A percentile compares a stretch with the other conserved stretches of the same genome.
phyloP scores from a whole-genome alignment of 2,113 vertebrate genomes.

The Ibidorhyncha struthersii region DNA sequence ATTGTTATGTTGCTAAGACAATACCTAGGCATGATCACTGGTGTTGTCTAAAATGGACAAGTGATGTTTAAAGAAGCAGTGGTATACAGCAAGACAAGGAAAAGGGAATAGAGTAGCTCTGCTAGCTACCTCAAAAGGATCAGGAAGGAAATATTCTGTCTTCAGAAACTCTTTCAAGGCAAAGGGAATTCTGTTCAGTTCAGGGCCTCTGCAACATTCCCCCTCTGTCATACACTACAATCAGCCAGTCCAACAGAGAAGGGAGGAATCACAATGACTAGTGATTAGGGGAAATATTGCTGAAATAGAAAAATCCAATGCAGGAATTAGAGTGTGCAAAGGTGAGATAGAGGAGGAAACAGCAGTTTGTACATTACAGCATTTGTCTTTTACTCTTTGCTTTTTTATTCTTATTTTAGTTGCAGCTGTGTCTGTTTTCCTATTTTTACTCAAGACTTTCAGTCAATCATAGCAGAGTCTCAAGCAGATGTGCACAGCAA shows the following conservation, averaged over 20 bases:
- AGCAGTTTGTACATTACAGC: neutral
- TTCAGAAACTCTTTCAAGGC: neutral
- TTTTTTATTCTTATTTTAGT: neutral
- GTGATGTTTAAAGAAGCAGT: neutral
- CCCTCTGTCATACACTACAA: neutral
- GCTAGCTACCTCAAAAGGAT: neutral
- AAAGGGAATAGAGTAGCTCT: neutral
- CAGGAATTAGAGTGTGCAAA: neutral
- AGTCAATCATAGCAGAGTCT: conserved; percentile 9
- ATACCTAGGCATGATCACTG: neutral
- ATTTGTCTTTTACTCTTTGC: neutral
- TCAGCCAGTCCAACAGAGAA: neutral
- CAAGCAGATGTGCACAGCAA: conserved; percentile 51
- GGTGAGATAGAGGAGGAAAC: neutral
- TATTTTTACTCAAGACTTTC: conserved; percentile 49
- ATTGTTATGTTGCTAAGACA: neutral
- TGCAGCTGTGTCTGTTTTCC: conserved; percentile 35
- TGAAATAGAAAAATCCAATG: neutral
- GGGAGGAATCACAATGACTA: neutral
- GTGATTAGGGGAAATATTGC: neutral
- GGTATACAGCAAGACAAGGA: neutral
- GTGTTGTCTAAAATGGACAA: neutral
- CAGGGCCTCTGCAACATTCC: neutral
- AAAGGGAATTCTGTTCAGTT: neutral
- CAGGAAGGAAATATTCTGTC: neutral